Evolutionary conservation across 2,113 vertebrate genomes (phyloP), one percentile per base, ranked within the genome.

Genomic region (Smithornis capensis): DNA sequence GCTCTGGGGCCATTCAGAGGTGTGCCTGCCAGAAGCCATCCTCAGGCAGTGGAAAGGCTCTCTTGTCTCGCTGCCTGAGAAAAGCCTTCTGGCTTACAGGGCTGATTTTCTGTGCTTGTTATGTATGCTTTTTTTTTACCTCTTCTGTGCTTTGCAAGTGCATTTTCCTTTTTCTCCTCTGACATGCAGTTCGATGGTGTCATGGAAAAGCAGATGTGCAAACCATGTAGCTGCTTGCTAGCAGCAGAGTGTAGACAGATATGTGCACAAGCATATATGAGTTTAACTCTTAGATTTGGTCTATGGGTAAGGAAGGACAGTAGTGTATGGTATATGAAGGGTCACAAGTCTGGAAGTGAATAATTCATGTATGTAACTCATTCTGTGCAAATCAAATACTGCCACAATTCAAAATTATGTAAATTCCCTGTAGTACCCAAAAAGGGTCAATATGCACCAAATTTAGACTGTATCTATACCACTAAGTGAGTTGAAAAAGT

Each of bases 1-100:
- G 87, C 77, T 65, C 37, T 31, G 12, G 8, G 55, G 40, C 15
- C 63, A 15, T 76, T 91, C 56, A 52, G 79, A 90, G 73, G 25
- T 64, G 33, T 87, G 27, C 57, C 38, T 95, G 87, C 86, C 60
- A 9, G 73, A 42, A 94, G 93, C 77, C 35, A 29, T 89, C 87
- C 57, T 76, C 40, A 87, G 89, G 91, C 92, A 55, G 28, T 75
- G 57, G 59, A 79, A 83, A 79, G 38, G 31, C 50, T 95, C 84
- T 65, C 18, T 40, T 71, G 83, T 70, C 56, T 45, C 0, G 1
- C 70, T 94, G 89, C 90, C 91, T 73, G 74, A 89, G 90, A 90
- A 84, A 33, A 96, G 92, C 84, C 78, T 97, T 59, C 81, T 92
- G 83, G 80, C 87, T 92, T 86, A 67, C 42, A 57, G 50, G 64